Base-by-base conservation (phyloP, 2,797 vertebrate species). In the Gymnoscopelus braueri region DNA sequence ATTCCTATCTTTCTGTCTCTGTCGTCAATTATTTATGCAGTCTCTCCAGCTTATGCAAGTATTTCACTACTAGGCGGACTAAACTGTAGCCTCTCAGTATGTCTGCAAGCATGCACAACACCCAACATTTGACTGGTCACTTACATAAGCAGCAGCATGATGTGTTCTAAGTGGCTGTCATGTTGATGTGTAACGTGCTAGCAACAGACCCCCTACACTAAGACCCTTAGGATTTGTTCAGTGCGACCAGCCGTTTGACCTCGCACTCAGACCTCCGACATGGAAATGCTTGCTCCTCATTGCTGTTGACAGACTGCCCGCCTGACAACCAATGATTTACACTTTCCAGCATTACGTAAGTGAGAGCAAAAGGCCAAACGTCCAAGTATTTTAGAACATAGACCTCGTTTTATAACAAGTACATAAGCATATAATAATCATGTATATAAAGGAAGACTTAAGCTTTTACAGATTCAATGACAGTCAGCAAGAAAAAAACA, bases 101-200 rank as follows among this genome's bases (percentile, higher is more conserved):
- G 19, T 35, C 44, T 61, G 15, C 48, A 26, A 47, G 24, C 69
- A 15, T 14, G 56, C 63, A 61, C 15, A 62, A 52, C 71, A 35
- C 9, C 63, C 50, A 67, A 68, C 79, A 82, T 67, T 50, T 70
- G 35, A 59, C 54, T 7, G 13, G 65, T 62, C 29, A 56, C 57
- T 75, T 75, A 84, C 63, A 63, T 69, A 81, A 82, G 50, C 1
- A 11, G 7, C 56, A 59, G 39, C 39, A 44, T 72, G 73, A 44
- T 72, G 73, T 69, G 69, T 60, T 65, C 53, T 59, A 8, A 59
- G 51, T 67, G 51, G 73, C 66, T 32, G 71, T 15, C 52, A 2
- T 13, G 66, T 56, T 75, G 60, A 44, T 65, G 69, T 62, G 2
- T 35, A 61, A 29, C 19, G 3, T 26, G 65, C 61, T n/a, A 56